Evolutionary conservation across 2,113 vertebrate species (phyloP).

Genomic region (Mungos mungo): DNA sequence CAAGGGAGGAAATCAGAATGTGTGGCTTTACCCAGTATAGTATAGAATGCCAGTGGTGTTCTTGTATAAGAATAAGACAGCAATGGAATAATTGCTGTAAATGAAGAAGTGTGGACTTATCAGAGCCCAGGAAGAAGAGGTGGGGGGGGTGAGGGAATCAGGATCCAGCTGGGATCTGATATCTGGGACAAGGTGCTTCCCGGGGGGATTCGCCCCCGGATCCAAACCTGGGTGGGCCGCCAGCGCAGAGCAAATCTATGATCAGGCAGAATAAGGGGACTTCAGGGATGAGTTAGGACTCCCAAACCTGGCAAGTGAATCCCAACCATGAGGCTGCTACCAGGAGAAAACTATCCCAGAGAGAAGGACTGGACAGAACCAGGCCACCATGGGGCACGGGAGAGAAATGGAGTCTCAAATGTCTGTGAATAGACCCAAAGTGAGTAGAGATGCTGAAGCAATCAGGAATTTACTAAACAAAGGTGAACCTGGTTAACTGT

Average conservation of each 20-base stretch:
- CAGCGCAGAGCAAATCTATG: neutral
- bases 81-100: too few relatives aligned
- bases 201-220: neutral
- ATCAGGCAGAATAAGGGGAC: neutral
- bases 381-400: accelerated
- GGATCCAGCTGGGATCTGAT: neutral
- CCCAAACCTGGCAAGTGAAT: neutral
- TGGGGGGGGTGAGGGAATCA: neutral
- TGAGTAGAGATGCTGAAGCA: neutral
- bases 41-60: neutral
- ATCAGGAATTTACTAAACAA: neutral
- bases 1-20: neutral
- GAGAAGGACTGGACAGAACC: neutral
- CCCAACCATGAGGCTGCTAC: accelerated
- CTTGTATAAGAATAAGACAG: neutral
- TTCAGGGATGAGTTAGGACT: neutral
- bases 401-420: neutral
- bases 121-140: neutral
- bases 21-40: neutral
- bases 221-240: neutral
- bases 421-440: neutral
- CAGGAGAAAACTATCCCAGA: neutral
- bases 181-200: neutral
- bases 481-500: neutral
- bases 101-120: neutral